Percentiles rank a stretch among this genome's conserved stretches.
These are phyloP conservation scores for Psophia crepitans DNA, from an alignment of 2,113 vertebrate species.

Conservation along the genomic window DNA sequence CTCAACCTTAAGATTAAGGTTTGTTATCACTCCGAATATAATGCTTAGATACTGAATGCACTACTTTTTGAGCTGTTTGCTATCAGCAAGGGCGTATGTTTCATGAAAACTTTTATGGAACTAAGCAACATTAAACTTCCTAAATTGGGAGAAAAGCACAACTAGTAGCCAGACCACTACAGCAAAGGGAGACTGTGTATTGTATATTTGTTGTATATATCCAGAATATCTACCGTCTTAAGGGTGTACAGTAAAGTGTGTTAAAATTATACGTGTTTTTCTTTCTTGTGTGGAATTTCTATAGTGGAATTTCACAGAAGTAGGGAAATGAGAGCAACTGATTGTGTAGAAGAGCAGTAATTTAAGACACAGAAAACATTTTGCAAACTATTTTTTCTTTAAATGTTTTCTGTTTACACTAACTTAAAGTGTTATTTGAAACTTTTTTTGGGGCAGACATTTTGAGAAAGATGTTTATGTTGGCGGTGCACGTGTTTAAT, in stretches of 20 bases:
- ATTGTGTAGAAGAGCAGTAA: background rate
- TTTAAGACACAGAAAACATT: constrained; percentile 10
- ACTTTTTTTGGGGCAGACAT: background rate
- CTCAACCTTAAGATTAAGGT: constrained; percentile 18
- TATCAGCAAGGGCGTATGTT: background rate
- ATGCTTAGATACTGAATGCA: constrained; percentile 19
- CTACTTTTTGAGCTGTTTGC: constrained; percentile 22
- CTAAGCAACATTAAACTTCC: background rate
- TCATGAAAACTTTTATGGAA: constrained; percentile 28
- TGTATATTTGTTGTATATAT: constrained; percentile 22
- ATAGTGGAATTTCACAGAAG: background rate
- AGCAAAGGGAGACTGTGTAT: constrained; percentile 35
- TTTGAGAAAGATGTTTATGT: background rate
- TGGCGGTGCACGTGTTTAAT: background rate
- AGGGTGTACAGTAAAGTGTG: background rate
- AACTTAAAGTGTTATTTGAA: background rate
- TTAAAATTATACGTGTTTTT: background rate
- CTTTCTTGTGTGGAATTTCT: background rate
- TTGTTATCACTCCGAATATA: background rate
- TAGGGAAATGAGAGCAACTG: background rate
- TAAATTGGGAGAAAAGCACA: constrained; percentile 28
- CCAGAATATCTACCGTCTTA: background rate
- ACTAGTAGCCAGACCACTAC: constrained; percentile 33
- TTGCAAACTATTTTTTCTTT: background rate
- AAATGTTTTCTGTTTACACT: background rate